Evolutionary conservation across 2,888 invertebrate genomes (phyloP), one percentile per base, ranked within the genome.

Genomic region (Alsophila aescularia): DNA sequence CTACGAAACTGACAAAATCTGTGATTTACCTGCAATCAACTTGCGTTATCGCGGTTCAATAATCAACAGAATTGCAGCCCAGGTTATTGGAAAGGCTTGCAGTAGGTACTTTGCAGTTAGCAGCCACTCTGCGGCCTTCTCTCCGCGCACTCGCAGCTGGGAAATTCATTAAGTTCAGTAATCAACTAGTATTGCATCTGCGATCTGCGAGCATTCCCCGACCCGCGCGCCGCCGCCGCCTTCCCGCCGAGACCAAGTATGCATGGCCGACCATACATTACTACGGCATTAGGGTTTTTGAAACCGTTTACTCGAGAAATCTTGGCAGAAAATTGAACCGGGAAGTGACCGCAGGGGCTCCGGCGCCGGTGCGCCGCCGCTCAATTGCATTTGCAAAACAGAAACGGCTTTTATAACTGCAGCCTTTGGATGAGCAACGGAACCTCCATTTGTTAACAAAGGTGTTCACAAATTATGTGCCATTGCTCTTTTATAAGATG

Each of bases 121-220:
- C 24, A 8, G 24, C 7, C 7, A 24, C 4, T n/a, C 24, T 2
- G 9, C 15, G 14, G 24, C 15, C 7, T 13, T 24, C 13, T 35
- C 34, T 14, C 35, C 8, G 35, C 14, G 21, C 34, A 24, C 24
- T 24, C 32, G 32, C 32, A 32, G 32, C 32, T 13, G 32, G 32
- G 41, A 51, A 35, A 13, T 49, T 52, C 45, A 59, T 55, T 52
- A 60, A 43, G 51, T 54, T 51, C 47, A 24, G 44, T 44, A 53
- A 60, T 56, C 60, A 53, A 43, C 42, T 53, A 47, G 8, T 60
- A 47, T 52, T 60, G 52, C 52, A 47, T 37, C 49, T 48, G 58
- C 48, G 41, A 53, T 43, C 16, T 44, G 34, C 21, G 21, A 24
- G 13, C 31, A 1, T 12, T 5, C 2, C 32, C 12, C 32, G 29